phyloP scores from a whole-genome alignment of 2,113 vertebrate genomes.

The Todiramphus saurophagus region DNA sequence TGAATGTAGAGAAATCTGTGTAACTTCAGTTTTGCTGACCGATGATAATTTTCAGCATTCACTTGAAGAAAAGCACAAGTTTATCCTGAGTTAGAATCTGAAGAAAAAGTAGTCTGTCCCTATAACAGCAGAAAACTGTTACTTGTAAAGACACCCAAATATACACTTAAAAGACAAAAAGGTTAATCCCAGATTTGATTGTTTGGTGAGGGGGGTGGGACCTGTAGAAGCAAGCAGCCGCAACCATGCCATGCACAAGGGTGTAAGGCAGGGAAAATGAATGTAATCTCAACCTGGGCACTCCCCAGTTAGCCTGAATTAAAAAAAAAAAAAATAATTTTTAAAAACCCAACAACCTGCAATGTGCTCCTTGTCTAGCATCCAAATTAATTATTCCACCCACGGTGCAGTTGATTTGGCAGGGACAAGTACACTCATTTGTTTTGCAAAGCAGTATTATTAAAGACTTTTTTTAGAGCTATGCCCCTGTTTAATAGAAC shows the following conservation, averaged over 20 bases:
- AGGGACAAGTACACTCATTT: not conserved
- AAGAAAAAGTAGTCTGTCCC: fast-evolving
- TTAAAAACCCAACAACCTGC: not conserved
- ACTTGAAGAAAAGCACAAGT: not conserved
- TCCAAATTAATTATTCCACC: conserved; percentile 11
- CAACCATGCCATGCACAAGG: not conserved
- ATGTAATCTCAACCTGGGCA: not conserved
- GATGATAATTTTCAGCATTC: not conserved
- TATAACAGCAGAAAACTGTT: not conserved
- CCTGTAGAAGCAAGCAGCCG: not conserved
- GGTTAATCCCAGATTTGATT: not conserved
- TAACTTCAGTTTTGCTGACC: not conserved
- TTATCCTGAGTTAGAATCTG: not conserved
- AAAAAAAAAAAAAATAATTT: not conserved
- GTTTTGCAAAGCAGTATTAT: conserved; percentile 29
- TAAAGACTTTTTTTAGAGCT: not conserved
- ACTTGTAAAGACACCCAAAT: not conserved
- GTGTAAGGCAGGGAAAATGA: not conserved
- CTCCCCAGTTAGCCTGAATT: not conserved
- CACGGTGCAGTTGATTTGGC: not conserved
- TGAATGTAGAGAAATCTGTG: not conserved
- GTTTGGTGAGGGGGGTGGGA: no score
- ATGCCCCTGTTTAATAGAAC: not conserved
- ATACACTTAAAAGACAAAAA: not conserved
- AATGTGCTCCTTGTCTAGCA: not conserved